These are phyloP conservation scores for Cladopsammia gracilis DNA, from an alignment of 64 coral and sea anemone genomes.

Conservation along the genomic window DNA sequence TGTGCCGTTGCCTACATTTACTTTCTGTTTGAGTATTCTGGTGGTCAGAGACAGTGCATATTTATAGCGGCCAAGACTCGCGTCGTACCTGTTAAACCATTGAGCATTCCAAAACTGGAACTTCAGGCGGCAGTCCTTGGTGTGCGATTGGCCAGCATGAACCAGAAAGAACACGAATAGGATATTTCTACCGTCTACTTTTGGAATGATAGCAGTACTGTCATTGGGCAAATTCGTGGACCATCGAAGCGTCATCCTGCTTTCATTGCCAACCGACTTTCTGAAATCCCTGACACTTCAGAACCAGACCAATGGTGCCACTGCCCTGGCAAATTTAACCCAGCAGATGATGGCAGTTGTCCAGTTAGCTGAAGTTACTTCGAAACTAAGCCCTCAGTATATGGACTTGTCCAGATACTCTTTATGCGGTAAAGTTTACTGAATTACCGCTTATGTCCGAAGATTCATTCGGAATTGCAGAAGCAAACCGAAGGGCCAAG, in stretches of 20 bases:
- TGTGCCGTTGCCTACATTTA: conserved; percentile 40
- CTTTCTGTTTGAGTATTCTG: conserved; percentile 1
- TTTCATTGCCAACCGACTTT: background rate
- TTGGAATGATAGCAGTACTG: conserved; percentile 23
- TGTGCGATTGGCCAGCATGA: background rate
- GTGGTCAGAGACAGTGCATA: background rate
- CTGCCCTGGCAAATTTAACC: background rate
- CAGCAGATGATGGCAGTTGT: conserved; percentile 12
- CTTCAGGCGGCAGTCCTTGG: conserved; percentile 27
- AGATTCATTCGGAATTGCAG: conserved; percentile 33
- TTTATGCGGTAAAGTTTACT: background rate
- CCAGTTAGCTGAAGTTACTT: background rate
- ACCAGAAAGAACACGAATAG: background rate
- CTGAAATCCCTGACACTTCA: too few relatives aligned
- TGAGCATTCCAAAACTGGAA: conserved; percentile 43
- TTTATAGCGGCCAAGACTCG: conserved; percentile 28
- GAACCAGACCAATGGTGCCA: background rate
- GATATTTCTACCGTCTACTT: background rate
- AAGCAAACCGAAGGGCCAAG: background rate
- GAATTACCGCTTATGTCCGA: conserved; percentile 25
- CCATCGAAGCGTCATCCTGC: background rate
- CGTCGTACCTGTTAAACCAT: conserved; percentile 22
- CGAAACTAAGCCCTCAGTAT: background rate
- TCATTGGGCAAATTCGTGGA: background rate
- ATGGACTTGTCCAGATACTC: conserved; percentile 26